Conservation (phyloP, 1,140 invertebrate species). For the Drosophila jambulina region DNA sequence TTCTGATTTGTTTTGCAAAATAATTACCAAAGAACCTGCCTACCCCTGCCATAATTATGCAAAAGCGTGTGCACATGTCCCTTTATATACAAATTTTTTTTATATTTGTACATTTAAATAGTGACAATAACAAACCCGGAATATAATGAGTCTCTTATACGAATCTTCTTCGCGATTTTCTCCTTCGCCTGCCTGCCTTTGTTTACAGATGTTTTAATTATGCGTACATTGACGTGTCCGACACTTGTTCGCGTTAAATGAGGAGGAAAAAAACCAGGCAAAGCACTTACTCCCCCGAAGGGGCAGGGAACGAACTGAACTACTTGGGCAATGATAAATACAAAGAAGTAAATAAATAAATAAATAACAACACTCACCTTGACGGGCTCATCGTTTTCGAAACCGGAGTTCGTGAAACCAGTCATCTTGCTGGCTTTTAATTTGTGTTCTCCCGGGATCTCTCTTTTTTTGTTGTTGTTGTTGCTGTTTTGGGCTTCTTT, state of each 20-base stretch:
- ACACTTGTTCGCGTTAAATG: slow-evolving; percentile 32
- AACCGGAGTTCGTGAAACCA: slow-evolving; percentile 80
- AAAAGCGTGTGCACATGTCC: neutral
- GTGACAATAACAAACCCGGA: slow-evolving; percentile 23
- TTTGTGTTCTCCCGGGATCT: slow-evolving; percentile 23
- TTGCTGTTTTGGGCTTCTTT: slow-evolving; percentile 7
- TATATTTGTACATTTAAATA: neutral
- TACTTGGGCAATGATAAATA: slow-evolving; percentile 26
- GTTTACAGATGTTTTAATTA: slow-evolving; percentile 41
- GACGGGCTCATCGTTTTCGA: slow-evolving; percentile 84
- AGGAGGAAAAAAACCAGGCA: slow-evolving; percentile 26
- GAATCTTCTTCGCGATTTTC: slow-evolving; percentile 16
- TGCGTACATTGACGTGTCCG: slow-evolving; percentile 56
- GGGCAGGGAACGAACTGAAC: slow-evolving; percentile 11
- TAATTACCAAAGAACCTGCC: neutral
- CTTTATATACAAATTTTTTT: neutral
- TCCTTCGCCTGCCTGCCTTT: slow-evolving; percentile 17
- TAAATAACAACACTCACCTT: slow-evolving; percentile 66
- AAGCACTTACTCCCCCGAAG: neutral
- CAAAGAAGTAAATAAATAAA: slow-evolving; percentile 7
- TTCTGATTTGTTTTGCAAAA: neutral
- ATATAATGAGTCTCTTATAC: slow-evolving; percentile 26
- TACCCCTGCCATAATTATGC: neutral
- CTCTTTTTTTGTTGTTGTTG: neutral
- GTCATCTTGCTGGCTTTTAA: slow-evolving; percentile 74